Evolutionary conservation across 2,888 invertebrate genomes (phyloP), one percentile per base, ranked within the genome.

Genomic region (Lepidocyrtoides sp.): DNA sequence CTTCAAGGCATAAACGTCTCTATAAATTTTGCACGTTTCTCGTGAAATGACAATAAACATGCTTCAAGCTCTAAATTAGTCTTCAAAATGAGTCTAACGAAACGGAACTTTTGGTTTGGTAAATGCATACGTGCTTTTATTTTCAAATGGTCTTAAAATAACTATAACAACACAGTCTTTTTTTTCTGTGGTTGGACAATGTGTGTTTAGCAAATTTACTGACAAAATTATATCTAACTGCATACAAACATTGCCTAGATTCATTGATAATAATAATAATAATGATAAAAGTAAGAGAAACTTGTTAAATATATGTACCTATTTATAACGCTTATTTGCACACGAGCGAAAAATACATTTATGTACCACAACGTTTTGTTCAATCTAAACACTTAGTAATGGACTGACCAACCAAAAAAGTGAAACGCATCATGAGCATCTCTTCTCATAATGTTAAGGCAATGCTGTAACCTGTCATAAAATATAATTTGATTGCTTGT

Each of bases 401-500:
- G 44, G 10, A 29, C 44, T 2, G 41, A 8, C 12, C 29, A 10
- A 63, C 23, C 26, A 29, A 81, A 81, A 88, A 88, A 88, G 88
- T 88, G 88, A 88, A 88, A 88, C 88, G 77, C 60, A 57, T 48
- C 36, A 60, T 12, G 44, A 48, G 14, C 36, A 48, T 54, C 32
- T 12, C 10, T 20, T 63, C 32, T 32, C 32, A 20, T 23, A 5
- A 77, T 51, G 51, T n/a, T 81, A 36, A 41, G 32, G 51, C 44
- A 41, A 81, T 32, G 60, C 60, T 36, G 29, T 54, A 29, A 60
- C 60, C 44, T 81, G 63, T 66, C 83, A 57, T 83, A 83, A 36
- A 83, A 83, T 66, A 81, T 81, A 83, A 83, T 66, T 66, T 63
- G 83, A 83, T 66, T 83, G 66, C 41, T 82, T 63, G 63, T 63